These are phyloP conservation scores for Lampris megalopsis DNA, from an alignment of 2,113 vertebrate species.

Conservation along the genomic window DNA sequence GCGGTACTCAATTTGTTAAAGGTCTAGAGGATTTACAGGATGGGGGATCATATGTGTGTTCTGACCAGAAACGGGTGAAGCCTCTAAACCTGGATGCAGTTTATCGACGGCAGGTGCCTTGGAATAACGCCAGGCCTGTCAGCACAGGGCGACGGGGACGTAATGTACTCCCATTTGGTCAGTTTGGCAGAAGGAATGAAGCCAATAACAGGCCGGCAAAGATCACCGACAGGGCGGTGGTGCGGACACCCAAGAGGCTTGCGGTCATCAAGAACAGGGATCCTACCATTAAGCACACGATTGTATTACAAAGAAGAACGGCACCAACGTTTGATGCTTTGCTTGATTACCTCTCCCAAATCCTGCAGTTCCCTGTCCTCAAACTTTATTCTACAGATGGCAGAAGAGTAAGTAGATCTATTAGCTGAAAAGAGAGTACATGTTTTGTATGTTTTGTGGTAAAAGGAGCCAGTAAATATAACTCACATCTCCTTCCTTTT, in stretches of 20 bases:
- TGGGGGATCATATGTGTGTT: conserved; percentile 94
- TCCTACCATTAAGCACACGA: conserved; percentile 71
- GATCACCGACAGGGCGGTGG: conserved; percentile 58
- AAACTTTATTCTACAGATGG: conserved; percentile 91
- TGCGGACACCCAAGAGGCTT: conserved; percentile 86
- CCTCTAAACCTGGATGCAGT: conserved; percentile 89
- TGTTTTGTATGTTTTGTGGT: not conserved
- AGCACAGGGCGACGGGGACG: conserved; percentile 61
- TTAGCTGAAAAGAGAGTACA: not conserved
- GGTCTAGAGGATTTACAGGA: conserved; percentile 90
- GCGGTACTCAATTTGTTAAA: conserved; percentile 86
- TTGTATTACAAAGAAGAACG: conserved; percentile 86
- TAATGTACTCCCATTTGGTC: conserved; percentile 32
- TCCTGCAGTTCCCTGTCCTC: conserved; percentile 88
- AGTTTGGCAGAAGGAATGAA: conserved; percentile 62
- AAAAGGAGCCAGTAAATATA: too few relatives aligned
- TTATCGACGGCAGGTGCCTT: conserved; percentile 85
- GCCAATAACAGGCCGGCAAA: conserved; percentile 57
- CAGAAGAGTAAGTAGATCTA: conserved; percentile 86
- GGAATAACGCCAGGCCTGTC: conserved; percentile 87
- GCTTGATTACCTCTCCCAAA: conserved; percentile 88
- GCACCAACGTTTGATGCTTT: conserved; percentile 89
- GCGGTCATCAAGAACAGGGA: conserved; percentile 91
- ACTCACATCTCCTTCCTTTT: not conserved
- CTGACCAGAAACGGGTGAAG: conserved; percentile 89